Conservation (phyloP, 2,113 vertebrate genomes). For the Prionailurus bengalensis region DNA sequence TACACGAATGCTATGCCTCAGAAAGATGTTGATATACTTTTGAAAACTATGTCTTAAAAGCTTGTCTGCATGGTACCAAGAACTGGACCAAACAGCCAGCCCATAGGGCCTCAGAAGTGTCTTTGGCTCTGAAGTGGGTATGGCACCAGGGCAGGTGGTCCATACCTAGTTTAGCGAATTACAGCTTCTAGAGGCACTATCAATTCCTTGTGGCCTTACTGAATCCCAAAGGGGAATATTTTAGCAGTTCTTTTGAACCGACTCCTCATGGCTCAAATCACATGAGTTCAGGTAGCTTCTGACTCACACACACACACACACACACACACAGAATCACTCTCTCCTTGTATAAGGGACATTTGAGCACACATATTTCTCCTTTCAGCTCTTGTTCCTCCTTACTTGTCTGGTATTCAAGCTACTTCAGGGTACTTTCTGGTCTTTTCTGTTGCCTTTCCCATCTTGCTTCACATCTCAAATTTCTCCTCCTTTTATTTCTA, state of each 20-base stretch:
- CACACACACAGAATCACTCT: not conserved
- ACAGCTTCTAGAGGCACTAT: not conserved
- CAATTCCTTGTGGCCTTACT: not conserved
- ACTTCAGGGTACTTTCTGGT: not conserved
- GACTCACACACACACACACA: too few species aligned
- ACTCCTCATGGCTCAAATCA: not conserved
- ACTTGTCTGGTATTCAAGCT: not conserved
- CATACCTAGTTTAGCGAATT: not conserved
- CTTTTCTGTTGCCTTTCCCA: not conserved
- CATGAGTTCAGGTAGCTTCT: not conserved
- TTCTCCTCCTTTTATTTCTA: not conserved
- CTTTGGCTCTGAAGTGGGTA: not conserved
- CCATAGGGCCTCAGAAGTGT: not conserved
- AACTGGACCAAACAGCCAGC: not conserved
- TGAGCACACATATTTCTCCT: not conserved
- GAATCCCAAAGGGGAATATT: not conserved
- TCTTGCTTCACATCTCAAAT: not conserved
- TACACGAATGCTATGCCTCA: constrained; percentile 49
- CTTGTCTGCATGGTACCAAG: not conserved
- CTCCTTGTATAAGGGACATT: not conserved
- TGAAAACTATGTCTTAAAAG: constrained; percentile 53
- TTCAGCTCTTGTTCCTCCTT: not conserved
- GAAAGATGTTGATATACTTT: constrained; percentile 61
- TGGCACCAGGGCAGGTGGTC: not conserved
- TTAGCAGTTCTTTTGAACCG: not conserved